A percentile compares a stretch with the other conserved stretches of the same genome.
These are phyloP conservation scores for Serilophus lunatus DNA, from an alignment of 2,113 vertebrate species.

Conservation along the genomic window DNA sequence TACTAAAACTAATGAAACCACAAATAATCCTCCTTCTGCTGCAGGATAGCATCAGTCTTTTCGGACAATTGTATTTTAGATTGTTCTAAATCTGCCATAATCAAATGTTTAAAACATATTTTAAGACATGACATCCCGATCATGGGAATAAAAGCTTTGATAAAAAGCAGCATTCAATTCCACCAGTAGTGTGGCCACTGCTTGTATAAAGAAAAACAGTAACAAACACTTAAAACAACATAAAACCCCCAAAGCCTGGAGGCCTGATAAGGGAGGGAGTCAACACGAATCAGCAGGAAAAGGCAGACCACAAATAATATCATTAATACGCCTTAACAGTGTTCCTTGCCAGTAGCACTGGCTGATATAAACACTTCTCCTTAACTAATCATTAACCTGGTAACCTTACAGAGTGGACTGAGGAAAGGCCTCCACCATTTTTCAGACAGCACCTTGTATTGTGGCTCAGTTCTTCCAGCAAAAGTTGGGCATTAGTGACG, in stretches of 20 bases:
- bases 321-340: background rate
- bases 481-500: background rate
- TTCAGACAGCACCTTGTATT: background rate
- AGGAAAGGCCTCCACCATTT: background rate
- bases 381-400: constrained; percentile 20
- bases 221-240: background rate
- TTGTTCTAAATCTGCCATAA: background rate
- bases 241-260: background rate
- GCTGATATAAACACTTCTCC: background rate
- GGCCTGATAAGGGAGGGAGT: background rate
- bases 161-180: background rate
- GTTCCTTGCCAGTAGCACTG: background rate
- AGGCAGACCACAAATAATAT: background rate
- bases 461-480: background rate
- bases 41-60: background rate
- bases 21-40: background rate
- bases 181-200: background rate
- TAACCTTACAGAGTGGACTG: background rate
- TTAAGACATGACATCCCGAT: background rate
- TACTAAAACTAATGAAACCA: background rate
- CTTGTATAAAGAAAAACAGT: background rate
- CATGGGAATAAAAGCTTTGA: background rate
- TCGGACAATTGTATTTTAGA: background rate
- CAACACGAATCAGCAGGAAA: background rate
- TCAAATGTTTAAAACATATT: background rate